Evolutionary conservation across 2,888 invertebrate species (phyloP), one percentile per base, ranked within the genome.

Genomic region (Pyralis farinalis): DNA sequence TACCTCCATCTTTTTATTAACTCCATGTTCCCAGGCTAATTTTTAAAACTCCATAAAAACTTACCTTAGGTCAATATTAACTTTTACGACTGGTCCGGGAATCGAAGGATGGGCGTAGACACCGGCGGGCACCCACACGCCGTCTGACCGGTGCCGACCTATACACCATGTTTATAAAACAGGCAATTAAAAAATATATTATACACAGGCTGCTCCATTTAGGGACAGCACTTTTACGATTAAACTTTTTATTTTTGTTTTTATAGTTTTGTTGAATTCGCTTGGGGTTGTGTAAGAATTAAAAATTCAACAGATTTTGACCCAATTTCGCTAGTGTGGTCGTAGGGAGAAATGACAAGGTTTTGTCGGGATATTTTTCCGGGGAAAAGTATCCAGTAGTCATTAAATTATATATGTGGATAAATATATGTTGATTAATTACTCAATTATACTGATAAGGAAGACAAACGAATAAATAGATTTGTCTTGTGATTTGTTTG

Each of bases 151-250:
- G 8, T 11, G 37, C 29, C 37, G 44, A 43, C 21, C 30, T 25
- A 35, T 41, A 38, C 42, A 42, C 61, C 55, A 51, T 60, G 66
- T 73, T 78, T 84, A 75, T 83, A 82, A 80, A 74, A 81, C 61
- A 54, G 43, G 55, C 52, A 59, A 67, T 73, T 61, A 45, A 73
- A 80, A 77, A 81, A 67, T 55, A 41, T 57, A 35, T 43, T 44
- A 43, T 50, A 10, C 36, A 74, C 63, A 71, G 75, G 58, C 12
- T 72, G 77, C 47, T 69, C 39, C 21, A 5, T 28, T 34, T 44
- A 16, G 16, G 16, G 16, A n/a, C 31, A 22, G 22, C 7, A 33
- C 27, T 16, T 28, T 39, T 20, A 44, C 36, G 44, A 36, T 35
- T 28, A 16, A 36, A 43, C 44, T 42, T 51, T 51, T 49, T 44